Evolutionary conservation across 2,797 vertebrate genomes (phyloP).

Genomic region (Myoxocephalus aenaeus): DNA sequence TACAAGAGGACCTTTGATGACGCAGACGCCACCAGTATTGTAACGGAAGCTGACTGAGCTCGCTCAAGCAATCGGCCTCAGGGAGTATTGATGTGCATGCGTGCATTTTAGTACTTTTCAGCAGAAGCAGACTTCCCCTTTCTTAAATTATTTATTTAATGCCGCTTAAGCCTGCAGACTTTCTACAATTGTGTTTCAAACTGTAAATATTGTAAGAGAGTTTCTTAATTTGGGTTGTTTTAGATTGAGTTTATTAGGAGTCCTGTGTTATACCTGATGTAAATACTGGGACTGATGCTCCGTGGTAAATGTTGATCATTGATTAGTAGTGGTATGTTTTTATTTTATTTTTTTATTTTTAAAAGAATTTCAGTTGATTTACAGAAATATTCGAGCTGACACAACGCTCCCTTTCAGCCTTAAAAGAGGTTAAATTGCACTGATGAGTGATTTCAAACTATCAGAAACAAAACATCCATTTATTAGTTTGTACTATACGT

Average conservation of each 20-base stretch:
- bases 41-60: slow-evolving; percentile 74
- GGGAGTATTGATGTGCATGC: slow-evolving; percentile 50
- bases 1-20: slow-evolving; percentile 84
- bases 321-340: background rate
- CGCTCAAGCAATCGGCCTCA: slow-evolving; percentile 24
- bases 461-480: slow-evolving; percentile 13
- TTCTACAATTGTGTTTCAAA: slow-evolving; percentile 27
- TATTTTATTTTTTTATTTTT: slow-evolving; percentile 12
- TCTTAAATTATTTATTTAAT: slow-evolving; percentile 67
- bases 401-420: slow-evolving; percentile 28
- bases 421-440: slow-evolving; percentile 37
- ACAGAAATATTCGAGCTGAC: slow-evolving; percentile 28
- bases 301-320: background rate
- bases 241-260: slow-evolving; percentile 37
- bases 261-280: slow-evolving; percentile 24
- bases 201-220: slow-evolving; percentile 69
- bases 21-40: slow-evolving; percentile 79
- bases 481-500: background rate
- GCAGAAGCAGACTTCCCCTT: slow-evolving; percentile 25
- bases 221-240: slow-evolving; percentile 62
- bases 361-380: slow-evolving; percentile 21
- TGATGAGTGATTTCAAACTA: slow-evolving; percentile 47
- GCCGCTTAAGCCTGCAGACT: slow-evolving; percentile 21
- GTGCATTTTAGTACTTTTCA: slow-evolving; percentile 49
- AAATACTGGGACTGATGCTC: slow-evolving; percentile 18